Conservation (phyloP, 2,113 vertebrate species). For the Apodemus speciosus region DNA sequence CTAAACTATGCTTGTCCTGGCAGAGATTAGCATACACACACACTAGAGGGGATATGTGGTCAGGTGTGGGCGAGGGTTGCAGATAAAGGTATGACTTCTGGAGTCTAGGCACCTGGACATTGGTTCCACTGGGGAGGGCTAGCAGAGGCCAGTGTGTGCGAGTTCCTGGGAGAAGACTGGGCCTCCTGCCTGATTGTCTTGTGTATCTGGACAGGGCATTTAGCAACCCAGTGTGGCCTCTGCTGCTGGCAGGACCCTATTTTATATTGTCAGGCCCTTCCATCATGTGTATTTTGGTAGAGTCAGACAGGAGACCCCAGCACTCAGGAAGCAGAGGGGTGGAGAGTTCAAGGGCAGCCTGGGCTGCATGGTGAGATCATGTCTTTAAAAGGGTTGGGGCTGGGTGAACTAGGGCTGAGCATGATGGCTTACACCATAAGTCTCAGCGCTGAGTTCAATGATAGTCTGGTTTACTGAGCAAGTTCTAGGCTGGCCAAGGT, state of each 20-base stretch:
- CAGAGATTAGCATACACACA: neutral
- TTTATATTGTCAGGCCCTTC: neutral
- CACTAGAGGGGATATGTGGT: neutral
- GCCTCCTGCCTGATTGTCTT: neutral
- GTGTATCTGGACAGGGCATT: neutral
- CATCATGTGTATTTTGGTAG: neutral
- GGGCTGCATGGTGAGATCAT: neutral
- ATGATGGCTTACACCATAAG: neutral
- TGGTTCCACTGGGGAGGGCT: neutral
- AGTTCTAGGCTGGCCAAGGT: neutral
- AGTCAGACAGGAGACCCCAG: neutral
- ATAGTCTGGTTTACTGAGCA: neutral
- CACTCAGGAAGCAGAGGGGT: neutral
- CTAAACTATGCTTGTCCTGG: neutral
- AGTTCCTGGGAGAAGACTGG: neutral
- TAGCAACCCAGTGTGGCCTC: constrained; percentile 38
- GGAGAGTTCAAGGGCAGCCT: neutral
- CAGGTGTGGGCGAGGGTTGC: neutral
- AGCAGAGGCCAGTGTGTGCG: neutral
- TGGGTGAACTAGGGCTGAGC: neutral
- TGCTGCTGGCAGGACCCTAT: neutral
- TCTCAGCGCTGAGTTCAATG: neutral
- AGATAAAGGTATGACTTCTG: neutral
- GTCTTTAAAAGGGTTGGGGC: neutral
- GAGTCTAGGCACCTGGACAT: neutral